phyloP scores from a whole-genome alignment of 2,797 vertebrate species.

The Ceyx erithaca region DNA sequence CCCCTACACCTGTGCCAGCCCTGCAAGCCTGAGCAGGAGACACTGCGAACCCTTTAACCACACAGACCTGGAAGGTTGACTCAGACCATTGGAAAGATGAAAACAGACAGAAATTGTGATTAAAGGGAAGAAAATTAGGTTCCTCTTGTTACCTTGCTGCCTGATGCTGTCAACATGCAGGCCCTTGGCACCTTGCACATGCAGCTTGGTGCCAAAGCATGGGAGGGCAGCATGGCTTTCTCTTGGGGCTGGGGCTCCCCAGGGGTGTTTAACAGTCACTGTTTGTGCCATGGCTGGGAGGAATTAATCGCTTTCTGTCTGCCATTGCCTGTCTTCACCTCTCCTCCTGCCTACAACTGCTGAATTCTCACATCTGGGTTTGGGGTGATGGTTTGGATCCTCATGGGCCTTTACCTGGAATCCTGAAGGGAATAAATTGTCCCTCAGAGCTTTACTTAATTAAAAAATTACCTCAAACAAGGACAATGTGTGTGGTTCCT shows the following conservation, averaged over 20 bases:
- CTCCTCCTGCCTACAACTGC: slow-evolving; percentile 19
- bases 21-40: rapidly evolving
- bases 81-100: background rate
- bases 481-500: rapidly evolving
- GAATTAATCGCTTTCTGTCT: slow-evolving; percentile 2
- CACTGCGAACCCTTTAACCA: background rate
- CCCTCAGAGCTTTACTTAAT: background rate
- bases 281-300: slow-evolving; percentile 15
- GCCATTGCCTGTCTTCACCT: slow-evolving; percentile 35
- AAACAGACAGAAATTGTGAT: background rate
- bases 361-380: background rate
- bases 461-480: background rate
- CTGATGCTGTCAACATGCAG: background rate
- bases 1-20: rapidly evolving
- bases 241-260: slow-evolving; percentile 44
- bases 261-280: slow-evolving; percentile 54
- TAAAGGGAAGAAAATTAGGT: slow-evolving; percentile 39
- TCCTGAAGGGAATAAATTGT: background rate
- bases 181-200: background rate
- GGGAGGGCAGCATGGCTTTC: background rate
- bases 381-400: background rate
- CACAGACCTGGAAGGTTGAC: background rate
- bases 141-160: slow-evolving; percentile 45
- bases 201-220: background rate
- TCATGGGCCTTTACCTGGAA: slow-evolving; percentile 26